A percentile compares a stretch with the other conserved stretches of the same genome.
Conservation (phyloP, 2,797 vertebrate species). For the Neosilurus mollespiculum region DNA sequence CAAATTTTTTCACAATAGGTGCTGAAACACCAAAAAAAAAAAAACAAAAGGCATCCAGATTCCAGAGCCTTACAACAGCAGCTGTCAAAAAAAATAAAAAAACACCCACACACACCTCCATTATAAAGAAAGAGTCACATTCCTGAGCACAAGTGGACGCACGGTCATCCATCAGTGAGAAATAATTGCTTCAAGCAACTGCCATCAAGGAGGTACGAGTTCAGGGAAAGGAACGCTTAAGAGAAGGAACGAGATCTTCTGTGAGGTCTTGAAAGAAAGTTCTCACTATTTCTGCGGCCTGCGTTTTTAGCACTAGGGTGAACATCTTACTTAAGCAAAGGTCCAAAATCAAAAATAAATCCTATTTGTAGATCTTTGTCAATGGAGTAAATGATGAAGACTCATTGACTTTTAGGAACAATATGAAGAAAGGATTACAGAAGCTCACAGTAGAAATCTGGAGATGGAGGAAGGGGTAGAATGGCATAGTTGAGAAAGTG, state of each 20-base stretch:
- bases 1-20: slow-evolving; percentile 56
- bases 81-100: slow-evolving; percentile 16
- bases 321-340: not conserved
- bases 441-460: not conserved
- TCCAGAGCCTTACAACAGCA: slow-evolving; percentile 50
- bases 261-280: not conserved
- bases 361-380: not conserved
- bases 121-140: slow-evolving; percentile 52
- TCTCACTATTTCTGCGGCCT: not conserved
- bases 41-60: slow-evolving; percentile 58
- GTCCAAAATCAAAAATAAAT: not conserved
- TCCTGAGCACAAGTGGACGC: slow-evolving; percentile 14
- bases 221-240: too few species aligned
- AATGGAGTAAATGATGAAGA: not conserved
- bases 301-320: not conserved
- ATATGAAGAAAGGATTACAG: slow-evolving; percentile 1
- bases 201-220: not conserved
- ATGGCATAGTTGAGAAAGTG: not conserved
- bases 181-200: slow-evolving; percentile 15
- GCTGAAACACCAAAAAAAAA: slow-evolving; percentile 56
- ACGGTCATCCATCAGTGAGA: slow-evolving; percentile 28
- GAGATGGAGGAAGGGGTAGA: not conserved
- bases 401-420: slow-evolving; percentile 4
- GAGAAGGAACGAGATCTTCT: not conserved
- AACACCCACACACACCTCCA: slow-evolving; percentile 46